A percentile compares a stretch with the other conserved stretches of the same genome.
Conservation (phyloP, 2,888 invertebrate species). For the Cheilosia variabilis region DNA sequence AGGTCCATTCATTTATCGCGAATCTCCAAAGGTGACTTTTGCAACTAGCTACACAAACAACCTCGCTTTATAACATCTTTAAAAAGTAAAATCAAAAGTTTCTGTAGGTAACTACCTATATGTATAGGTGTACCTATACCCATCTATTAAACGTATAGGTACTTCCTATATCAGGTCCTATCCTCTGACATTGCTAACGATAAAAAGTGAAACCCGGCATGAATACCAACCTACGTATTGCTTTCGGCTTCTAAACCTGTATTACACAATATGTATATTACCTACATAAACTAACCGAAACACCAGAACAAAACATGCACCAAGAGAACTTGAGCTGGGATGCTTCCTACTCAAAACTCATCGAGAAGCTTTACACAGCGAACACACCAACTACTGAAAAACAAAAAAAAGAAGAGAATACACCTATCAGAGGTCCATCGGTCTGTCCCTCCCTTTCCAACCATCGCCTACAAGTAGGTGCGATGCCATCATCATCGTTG, state of each 20-base stretch:
- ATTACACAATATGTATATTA: conserved; percentile 36
- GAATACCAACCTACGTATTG: neutral
- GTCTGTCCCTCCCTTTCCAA: conserved; percentile 20
- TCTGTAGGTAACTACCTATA: conserved; percentile 12
- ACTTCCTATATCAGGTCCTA: too few relatives aligned
- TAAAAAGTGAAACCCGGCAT: conserved; percentile 20
- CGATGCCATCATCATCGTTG: conserved; percentile 68
- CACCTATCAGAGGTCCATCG: too few relatives aligned
- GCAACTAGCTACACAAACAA: too few relatives aligned
- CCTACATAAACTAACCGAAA: conserved; percentile 15
- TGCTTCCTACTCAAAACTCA: neutral
- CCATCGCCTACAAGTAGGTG: conserved; percentile 53
- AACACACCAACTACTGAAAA: conserved; percentile 26
- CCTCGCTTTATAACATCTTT: too few relatives aligned
- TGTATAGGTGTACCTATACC: too few relatives aligned
- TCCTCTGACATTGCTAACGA: neutral
- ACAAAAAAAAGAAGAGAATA: neutral
- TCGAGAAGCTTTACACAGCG: conserved; percentile 11
- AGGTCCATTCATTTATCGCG: too few relatives aligned
- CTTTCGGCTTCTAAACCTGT: conserved; percentile 31
- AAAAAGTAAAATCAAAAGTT: conserved; percentile 34
- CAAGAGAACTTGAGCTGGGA: conserved; percentile 13
- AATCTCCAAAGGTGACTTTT: too few relatives aligned
- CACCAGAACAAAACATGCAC: conserved; percentile 25
- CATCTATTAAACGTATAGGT: neutral